phyloP scores from a whole-genome alignment of 2,113 vertebrate species.

The Pelusios castaneus region DNA sequence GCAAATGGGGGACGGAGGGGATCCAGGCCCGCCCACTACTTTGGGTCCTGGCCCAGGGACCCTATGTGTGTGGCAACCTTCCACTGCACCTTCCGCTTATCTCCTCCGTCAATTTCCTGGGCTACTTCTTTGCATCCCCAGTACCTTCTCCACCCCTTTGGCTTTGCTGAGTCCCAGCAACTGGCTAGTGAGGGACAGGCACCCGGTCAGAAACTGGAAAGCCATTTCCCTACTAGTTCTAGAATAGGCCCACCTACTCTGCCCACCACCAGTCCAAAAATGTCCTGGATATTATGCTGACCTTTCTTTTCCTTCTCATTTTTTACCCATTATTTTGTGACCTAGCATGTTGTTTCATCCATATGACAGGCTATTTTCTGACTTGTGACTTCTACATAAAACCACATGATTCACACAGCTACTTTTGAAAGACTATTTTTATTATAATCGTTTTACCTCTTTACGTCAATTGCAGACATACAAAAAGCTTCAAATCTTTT shows the following conservation, averaged over 20 bases:
- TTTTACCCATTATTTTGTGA: background rate
- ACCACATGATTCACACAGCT: background rate
- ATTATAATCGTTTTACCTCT: background rate
- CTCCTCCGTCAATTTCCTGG: too few species aligned
- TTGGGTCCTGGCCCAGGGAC: too few species aligned
- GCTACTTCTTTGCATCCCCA: too few species aligned
- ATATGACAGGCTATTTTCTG: background rate
- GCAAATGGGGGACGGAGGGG: too few species aligned
- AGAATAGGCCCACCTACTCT: background rate
- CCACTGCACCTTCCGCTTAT: too few species aligned
- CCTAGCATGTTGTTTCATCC: background rate
- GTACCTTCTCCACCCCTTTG: too few species aligned
- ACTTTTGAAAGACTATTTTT: background rate
- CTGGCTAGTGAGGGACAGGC: too few species aligned
- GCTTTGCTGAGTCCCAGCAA: too few species aligned
- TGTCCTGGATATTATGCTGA: background rate
- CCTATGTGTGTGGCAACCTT: too few species aligned
- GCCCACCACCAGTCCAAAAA: background rate
- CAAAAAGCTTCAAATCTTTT: accelerated
- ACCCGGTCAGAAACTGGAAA: background rate
- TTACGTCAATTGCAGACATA: background rate
- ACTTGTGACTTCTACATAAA: background rate
- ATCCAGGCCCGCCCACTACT: too few species aligned
- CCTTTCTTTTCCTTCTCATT: background rate
- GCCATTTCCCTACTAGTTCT: background rate